These are phyloP conservation scores for Eugnorisma glareosa DNA, from an alignment of 2,888 invertebrate genomes.

Conservation along the genomic window DNA sequence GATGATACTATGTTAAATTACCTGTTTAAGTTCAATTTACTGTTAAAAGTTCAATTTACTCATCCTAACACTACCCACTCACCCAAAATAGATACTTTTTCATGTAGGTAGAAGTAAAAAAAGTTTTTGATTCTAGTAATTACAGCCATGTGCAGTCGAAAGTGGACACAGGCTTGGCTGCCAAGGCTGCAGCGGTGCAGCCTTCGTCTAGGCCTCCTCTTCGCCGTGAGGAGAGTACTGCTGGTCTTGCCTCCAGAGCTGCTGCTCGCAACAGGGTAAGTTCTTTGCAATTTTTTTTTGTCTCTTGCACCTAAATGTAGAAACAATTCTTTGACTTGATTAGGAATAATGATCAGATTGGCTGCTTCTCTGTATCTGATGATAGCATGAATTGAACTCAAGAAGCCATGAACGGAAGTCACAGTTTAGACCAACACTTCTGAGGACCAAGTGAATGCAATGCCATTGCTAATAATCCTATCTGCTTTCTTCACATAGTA, in stretches of 20 bases:
- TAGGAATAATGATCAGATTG: neutral
- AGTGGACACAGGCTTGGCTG: constrained; percentile 83
- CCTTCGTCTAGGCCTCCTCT: constrained; percentile 81
- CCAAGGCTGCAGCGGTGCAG: constrained; percentile 71
- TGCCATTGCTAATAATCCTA: neutral
- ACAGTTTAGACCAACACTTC: no score
- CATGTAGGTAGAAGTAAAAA: constrained; percentile 54
- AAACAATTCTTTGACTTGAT: neutral
- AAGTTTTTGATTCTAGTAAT: constrained; percentile 72
- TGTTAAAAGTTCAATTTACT: no score
- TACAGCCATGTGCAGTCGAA: constrained; percentile 88
- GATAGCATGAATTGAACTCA: no score
- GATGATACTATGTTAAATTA: no score
- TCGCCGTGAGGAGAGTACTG: constrained; percentile 86
- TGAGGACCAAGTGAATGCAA: neutral
- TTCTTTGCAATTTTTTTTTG: neutral
- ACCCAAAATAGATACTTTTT: neutral
- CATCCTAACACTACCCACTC: no score
- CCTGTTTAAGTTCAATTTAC: neutral
- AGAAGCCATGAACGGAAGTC: no score
- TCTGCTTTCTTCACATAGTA: neutral
- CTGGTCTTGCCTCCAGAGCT: constrained; percentile 80
- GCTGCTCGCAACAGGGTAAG: constrained; percentile 78
- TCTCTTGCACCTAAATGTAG: neutral
- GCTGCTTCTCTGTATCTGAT: no score